Percentiles rank a stretch among this genome's conserved stretches.
phyloP scores from a whole-genome alignment of 2,888 invertebrate species.

The Drosophila meridionalis region DNA sequence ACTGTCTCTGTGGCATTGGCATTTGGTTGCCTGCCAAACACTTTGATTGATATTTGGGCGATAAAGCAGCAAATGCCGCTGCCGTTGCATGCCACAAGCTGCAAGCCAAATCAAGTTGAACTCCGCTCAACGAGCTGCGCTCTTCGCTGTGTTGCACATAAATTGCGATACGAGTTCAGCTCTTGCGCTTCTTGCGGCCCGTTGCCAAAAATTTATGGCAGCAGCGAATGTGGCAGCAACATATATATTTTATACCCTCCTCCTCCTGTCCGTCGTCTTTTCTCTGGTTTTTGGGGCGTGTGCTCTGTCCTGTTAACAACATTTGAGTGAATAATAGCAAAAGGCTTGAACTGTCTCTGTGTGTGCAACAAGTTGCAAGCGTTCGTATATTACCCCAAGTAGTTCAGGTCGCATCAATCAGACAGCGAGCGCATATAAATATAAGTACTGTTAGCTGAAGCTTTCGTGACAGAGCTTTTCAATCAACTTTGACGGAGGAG shows the following conservation, averaged over 20 bases:
- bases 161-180: conserved; percentile 75
- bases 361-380: conserved; percentile 27
- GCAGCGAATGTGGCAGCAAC: conserved; percentile 53
- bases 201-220: conserved; percentile 69
- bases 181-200: conserved; percentile 21
- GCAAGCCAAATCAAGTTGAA: conserved; percentile 21
- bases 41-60: conserved; percentile 76
- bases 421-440: conserved; percentile 3
- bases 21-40: conserved; percentile 23
- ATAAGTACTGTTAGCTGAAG: neutral
- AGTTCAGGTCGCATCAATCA: neutral
- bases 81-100: conserved; percentile 53
- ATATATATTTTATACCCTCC: conserved; percentile 4
- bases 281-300: conserved; percentile 63
- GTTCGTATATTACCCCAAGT: conserved; percentile 6
- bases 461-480: neutral
- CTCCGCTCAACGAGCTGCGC: conserved; percentile 55
- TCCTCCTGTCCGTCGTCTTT: neutral
- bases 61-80: conserved; percentile 71
- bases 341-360: neutral
- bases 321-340: conserved; percentile 35
- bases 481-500: neutral
- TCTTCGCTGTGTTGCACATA: conserved; percentile 73
- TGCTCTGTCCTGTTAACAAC: conserved; percentile 73
- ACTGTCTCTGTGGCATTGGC: conserved; percentile 51